Conservation (phyloP, 2,888 invertebrate genomes). For the Coecobrya sp. region DNA sequence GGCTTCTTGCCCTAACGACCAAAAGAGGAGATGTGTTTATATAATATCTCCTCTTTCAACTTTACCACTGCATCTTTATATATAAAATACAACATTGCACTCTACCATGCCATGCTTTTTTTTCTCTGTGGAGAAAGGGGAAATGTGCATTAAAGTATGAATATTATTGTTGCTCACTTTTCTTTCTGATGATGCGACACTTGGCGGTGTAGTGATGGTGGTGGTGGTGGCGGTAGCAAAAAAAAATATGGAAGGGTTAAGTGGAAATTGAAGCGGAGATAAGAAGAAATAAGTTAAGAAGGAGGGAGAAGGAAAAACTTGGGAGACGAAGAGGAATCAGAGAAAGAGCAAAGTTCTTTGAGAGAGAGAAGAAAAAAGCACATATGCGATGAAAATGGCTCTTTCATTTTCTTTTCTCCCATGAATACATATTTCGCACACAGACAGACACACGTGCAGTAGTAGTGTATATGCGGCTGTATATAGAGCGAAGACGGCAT, state of each 20-base stretch:
- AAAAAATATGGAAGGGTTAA: constrained; percentile 48
- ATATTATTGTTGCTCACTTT: constrained; percentile 44
- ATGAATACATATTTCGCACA: not conserved
- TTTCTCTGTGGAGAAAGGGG: constrained; percentile 1
- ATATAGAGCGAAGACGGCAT: too few species aligned
- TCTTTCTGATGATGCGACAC: not conserved
- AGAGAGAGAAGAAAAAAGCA: not conserved
- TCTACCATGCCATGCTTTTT: too few species aligned
- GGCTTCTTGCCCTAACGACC: constrained; percentile 22
- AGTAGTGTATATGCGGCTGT: too few species aligned
- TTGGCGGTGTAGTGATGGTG: not conserved
- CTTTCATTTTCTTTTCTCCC: constrained; percentile 7
- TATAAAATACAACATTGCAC: too few species aligned
- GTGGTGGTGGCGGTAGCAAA: not conserved
- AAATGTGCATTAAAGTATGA: constrained; percentile 70
- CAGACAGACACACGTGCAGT: not conserved
- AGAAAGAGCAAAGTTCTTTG: constrained; percentile 62
- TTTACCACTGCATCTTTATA: too few species aligned
- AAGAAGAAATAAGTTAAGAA: constrained; percentile 32
- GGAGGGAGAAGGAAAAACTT: constrained; percentile 10
- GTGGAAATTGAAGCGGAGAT: constrained; percentile 47
- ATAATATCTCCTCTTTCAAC: too few species aligned
- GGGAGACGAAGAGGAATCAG: not conserved
- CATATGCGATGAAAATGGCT: constrained; percentile 21
- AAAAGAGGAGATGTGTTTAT: not conserved